Conservation (phyloP, 1,140 invertebrate genomes). For the Globodera ellingtonae region DNA sequence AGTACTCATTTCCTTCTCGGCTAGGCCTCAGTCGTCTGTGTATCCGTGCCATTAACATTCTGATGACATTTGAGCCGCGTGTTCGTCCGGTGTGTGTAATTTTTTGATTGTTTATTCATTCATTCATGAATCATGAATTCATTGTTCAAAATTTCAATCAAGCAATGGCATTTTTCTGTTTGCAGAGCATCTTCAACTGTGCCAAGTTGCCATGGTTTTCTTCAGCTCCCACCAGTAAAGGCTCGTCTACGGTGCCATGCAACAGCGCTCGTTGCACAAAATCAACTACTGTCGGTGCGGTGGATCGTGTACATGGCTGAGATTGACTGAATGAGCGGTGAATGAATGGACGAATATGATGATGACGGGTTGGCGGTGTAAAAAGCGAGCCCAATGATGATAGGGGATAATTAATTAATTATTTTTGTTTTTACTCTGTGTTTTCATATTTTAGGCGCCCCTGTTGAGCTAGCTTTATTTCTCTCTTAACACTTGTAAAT, state of each 20-base stretch:
- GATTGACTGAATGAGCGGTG: too few species aligned
- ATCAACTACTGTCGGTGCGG: background rate
- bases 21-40: conserved; percentile 18
- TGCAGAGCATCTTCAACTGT: background rate
- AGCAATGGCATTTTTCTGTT: too few species aligned
- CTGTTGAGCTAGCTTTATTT: too few species aligned
- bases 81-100: conserved; percentile 17
- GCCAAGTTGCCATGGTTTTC: background rate
- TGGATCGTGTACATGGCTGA: background rate
- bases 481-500: too few species aligned
- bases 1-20: conserved; percentile 44
- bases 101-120: background rate
- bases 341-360: too few species aligned
- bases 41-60: conserved; percentile 20
- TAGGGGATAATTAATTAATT: too few species aligned
- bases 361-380: too few species aligned
- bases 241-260: background rate
- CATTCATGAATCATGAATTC: background rate
- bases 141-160: background rate
- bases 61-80: conserved; percentile 37
- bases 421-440: too few species aligned
- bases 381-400: too few species aligned
- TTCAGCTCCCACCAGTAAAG: background rate
- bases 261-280: background rate
- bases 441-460: too few species aligned